Base-by-base conservation (phyloP, 1,140 invertebrate genomes). In the Philopotamus ludificatus region DNA sequence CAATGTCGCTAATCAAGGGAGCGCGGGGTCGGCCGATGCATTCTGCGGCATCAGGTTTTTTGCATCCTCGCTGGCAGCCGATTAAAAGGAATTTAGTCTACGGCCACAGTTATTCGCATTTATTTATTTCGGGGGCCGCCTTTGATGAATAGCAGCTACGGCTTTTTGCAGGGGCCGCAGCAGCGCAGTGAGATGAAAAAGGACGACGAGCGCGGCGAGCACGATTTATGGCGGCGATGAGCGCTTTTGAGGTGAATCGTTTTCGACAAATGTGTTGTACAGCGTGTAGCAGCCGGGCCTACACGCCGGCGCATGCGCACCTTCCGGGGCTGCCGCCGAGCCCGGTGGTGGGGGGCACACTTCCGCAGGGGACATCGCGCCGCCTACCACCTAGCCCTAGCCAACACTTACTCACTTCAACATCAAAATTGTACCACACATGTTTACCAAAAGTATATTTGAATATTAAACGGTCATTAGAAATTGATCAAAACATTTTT, bases 61-160 rank as follows among this genome's bases (percentile, higher is more conserved):
- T 61, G 59, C 54, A 45, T 49, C 10, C 63, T 34, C 47, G 41
- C 50, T 61, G 67, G 59, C 67, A 63, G 44, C 23, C 67, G 68
- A 70, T 70, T 70, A 70, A 70, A 70, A 66, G 65, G 68, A 67
- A 70, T 70, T 70, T 70, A 64, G 68, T 70, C 68, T 70, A 67
- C 68, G 49, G 55, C 34, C 68, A 67, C 61, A 67, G 65, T 67
- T 69, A 68, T 67, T 70, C 68, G 55, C 61, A 70, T 67, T 70
- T 67, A 67, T 70, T 67, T 67, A 70, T 70, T 64, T 64, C 44
- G 61, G 54, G 58, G 39, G 22, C 59, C 63, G 23, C 58, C 67
- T 69, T 63, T 66, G 67, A 69, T 69, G 63, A 69, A 69, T 69
- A 69, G 53, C 59, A 65, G 63, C 45, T 15, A 26, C 44, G 45